Evolutionary conservation across 2,888 invertebrate genomes (phyloP), one percentile per base, ranked within the genome.

Genomic region (Agonum fuliginosum): DNA sequence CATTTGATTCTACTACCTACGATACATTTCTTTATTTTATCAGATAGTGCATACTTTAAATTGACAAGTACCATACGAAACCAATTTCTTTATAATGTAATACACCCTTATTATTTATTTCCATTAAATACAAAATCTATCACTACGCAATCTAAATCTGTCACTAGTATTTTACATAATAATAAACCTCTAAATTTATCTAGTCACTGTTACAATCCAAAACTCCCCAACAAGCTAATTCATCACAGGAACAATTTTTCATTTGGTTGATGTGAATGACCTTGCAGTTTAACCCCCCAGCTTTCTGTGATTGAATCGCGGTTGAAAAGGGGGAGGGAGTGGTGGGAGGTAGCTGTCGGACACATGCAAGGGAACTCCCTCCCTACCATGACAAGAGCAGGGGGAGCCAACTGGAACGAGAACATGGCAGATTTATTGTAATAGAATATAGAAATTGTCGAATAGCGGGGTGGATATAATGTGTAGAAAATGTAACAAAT

Each of bases 261-360:
- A 73, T 73, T 58, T 54, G 22, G 43, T 22, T 73, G 73, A 73
- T 73, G 73, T 54, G 22, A 58, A 37, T 73, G 73, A 73, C 73
- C 70, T 41, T 37, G 73, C 73, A 41, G 3, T 22, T 58, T 24
- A 58, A 41, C 22, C 24, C 62, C 70, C 10, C 5, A 5, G 27
- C 14, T 54, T 58, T 58, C 46, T 46, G 12, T 58, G 62, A 73
- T 73, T 73, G 73, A 73, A 73, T 58, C 34, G 65, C 17, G 19
- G 22, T n/a, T 54, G n/a, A n/a, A n/a, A n/a, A n/a, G n/a, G n/a
- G n/a, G n/a, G n/a, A n/a, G n/a, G n/a, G n/a, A n/a, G n/a, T n/a
- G 12, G 54, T 14, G 12, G 43, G 12, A 20, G 54, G 54, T n/a
- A 54, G 22, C 54, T 54, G 54, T 54, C 54, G 12, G 24, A 54